Base-by-base conservation (phyloP, 2,888 invertebrate genomes). In the Microctonus hyperodae region DNA sequence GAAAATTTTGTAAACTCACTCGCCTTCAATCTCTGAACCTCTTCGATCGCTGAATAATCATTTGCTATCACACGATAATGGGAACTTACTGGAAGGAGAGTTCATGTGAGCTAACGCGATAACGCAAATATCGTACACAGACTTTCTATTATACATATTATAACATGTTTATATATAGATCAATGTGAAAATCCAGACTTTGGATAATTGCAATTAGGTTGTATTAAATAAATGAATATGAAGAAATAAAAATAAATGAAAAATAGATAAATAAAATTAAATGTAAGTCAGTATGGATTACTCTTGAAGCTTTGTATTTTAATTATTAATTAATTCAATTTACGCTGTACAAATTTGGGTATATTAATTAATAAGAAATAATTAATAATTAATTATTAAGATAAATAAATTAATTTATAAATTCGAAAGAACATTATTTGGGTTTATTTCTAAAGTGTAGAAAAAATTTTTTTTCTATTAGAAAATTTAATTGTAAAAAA, bases 51-150 rank as follows among this genome's bases (percentile, higher is more conserved):
- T 20, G 20, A 50, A 33, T 61, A 61, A 61, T 61, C 51, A 61
- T 51, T 40, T 16, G 50, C 51, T 61, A 61, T 61, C 61, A 33
- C 31, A 61, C 51, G 61, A 61, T 61, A 61, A 61, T 61, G 35
- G 51, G 20, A 7, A 9, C 25, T 55, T 10, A 4, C 28, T 44
- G 23, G 40, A 35, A 35, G 35, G 22, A 31, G 61, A 61, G 51
- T 61, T 61, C 61, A 61, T 61, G 61, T 33, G 51, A 61, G 31
- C 44, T 59, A 48, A 61, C 13, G 22, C 51, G 50, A 61, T 61
- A 51, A 33, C 4, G 20, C 20, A 23, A 23, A n/a, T 40, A 58
- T 57, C 57, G 16, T 33, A 55, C 20, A 35, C 20, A 2, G 16
- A 44, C 16, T 44, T 44, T 44, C n/a, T 44, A 16, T 55, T 16